A percentile compares a stretch with the other conserved stretches of the same genome.
These are phyloP conservation scores for Tragelaphus imberbis DNA, from an alignment of 2,113 vertebrate species.

Conservation along the genomic window DNA sequence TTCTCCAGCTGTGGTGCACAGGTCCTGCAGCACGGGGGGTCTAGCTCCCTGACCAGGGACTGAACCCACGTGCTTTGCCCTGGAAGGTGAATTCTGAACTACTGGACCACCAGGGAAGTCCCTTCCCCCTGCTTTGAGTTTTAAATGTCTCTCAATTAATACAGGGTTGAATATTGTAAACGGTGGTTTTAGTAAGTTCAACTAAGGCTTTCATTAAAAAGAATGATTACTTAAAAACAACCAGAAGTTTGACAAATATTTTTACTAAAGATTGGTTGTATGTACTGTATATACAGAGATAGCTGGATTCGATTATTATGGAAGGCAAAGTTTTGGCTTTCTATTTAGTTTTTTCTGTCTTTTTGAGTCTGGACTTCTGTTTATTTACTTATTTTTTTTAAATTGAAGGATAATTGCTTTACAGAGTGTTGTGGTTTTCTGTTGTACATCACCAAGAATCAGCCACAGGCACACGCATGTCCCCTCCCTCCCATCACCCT, in stretches of 20 bases:
- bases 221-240: neutral
- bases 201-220: neutral
- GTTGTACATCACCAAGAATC: neutral
- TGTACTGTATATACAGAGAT: neutral
- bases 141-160: neutral
- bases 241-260: neutral
- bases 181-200: neutral
- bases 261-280: neutral
- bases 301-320: neutral
- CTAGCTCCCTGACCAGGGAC: neutral
- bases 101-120: neutral
- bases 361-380: neutral
- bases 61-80: neutral
- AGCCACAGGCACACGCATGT: neutral
- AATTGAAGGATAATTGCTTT: neutral
- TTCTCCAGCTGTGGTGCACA: neutral
- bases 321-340: neutral
- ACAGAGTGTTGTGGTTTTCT: neutral
- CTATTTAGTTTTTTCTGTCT: neutral
- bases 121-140: neutral
- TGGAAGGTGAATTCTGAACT: neutral
- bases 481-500: too few species aligned
- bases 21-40: rapidly evolving
- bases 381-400: neutral
- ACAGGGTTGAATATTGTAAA: neutral